Base-by-base conservation (phyloP, 2,797 vertebrate genomes). In the Chelidonichthys spinosus region DNA sequence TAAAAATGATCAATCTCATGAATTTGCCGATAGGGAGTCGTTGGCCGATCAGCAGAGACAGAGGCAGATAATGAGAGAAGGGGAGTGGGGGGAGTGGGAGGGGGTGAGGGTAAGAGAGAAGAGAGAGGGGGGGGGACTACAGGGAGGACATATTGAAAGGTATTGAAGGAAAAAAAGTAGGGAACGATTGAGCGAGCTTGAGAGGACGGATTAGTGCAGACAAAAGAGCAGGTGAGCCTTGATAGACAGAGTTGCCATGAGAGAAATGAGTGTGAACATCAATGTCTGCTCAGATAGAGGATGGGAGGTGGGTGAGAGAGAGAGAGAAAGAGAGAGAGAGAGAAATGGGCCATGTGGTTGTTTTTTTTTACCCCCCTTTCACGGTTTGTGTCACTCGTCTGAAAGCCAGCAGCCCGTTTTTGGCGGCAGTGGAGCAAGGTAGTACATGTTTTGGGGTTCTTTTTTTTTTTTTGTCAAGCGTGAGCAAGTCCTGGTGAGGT, bases 1-100 rank as follows among this genome's bases (percentile, higher is more conserved):
- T 78, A 85, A 87, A 85, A 87, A 90, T 76, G 78, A 90, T 91
- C 90, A 91, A 89, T 92, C 87, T 90, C 82, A 83, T 85, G 87
- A 91, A 92, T 91, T 86, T 76, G 78, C 82, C 89, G 76, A 91
- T 85, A 79, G 89, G 87, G 86, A 92, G 80, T 82, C 70, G 6
- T 86, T 79, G 84, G 85, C 42, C 61, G 79, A 90, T 91, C 77
- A 88, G 81, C 36, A 1, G 70, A 89, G 78, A 87, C 68, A 69
- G 74, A 82, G 70, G 74, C 53, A 79, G 81, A 87, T 90, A 85
- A 89, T 85, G 87, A 86, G 85, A 86, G 77, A 74, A 62, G 58
- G 47, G 69, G 56, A 49, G 63, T 0, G 53, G 52, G 37, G 40
- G 40, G 64, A 37, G 40, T 32, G 18, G 39, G 42, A 6, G 33